Conservation (phyloP, 2,888 invertebrate species). For the Torymus texanus region DNA sequence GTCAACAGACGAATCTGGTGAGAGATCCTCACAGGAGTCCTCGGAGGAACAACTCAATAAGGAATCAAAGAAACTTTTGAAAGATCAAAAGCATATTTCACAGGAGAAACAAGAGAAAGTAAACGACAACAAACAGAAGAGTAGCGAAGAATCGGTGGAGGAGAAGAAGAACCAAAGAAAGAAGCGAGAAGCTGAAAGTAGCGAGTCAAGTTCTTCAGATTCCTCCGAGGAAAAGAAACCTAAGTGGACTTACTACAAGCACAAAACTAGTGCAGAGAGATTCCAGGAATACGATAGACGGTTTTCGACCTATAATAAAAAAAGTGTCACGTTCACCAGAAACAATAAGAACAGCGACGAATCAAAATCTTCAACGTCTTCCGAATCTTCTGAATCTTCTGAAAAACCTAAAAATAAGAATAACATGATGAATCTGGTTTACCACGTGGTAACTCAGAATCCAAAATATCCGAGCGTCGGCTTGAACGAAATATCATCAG, state of each 20-base stretch:
- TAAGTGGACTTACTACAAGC: not conserved
- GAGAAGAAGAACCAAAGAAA: conserved; percentile 4
- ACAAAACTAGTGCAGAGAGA: not conserved
- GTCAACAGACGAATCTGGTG: not conserved
- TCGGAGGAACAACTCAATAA: not conserved
- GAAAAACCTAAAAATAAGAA: not conserved
- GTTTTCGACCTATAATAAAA: no score
- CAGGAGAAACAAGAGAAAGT: conserved; percentile 7
- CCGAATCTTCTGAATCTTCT: not conserved
- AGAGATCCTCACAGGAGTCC: not conserved
- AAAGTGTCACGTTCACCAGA: not conserved
- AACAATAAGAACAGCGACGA: not conserved
- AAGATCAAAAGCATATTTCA: not conserved
- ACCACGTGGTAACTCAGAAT: no score
- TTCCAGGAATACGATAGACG: no score
- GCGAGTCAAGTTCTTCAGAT: not conserved
- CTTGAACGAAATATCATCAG: no score
- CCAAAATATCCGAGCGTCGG: no score
- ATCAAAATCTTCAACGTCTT: not conserved
- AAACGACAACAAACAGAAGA: not conserved
- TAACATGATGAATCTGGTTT: no score
- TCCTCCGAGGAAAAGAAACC: not conserved
- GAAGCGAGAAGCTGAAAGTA: not conserved
- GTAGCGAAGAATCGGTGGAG: conserved; percentile 34
- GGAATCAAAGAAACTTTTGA: not conserved